Evolutionary conservation across 2,888 invertebrate species (phyloP).

Genomic region (Drosophila peninsularis): DNA sequence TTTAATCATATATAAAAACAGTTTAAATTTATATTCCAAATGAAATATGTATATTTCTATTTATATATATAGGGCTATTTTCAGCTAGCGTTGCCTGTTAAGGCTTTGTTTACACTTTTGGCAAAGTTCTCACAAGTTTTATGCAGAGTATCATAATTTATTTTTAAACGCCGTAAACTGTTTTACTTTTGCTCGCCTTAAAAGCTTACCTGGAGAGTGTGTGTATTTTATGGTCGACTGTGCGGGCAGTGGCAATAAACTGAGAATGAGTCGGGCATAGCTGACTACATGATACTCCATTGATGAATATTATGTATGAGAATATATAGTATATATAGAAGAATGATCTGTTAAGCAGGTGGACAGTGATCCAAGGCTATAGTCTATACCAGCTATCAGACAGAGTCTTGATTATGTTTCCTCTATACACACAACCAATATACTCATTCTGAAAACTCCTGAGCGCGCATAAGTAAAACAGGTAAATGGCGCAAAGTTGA

Average conservation of each 20-base stretch:
- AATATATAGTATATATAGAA: neutral
- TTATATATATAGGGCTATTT: neutral
- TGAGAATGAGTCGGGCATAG: neutral
- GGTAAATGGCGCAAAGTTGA: constrained; percentile 23
- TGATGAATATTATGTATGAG: neutral
- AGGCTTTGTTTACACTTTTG: neutral
- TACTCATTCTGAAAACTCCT: neutral
- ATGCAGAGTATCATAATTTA: constrained; percentile 5
- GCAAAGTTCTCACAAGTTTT: constrained; percentile 2
- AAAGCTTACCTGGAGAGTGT: neutral
- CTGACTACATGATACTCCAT: neutral
- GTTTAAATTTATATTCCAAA: neutral
- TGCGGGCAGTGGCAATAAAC: neutral
- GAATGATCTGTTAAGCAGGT: neutral
- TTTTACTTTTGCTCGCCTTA: neutral
- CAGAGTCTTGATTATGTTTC: too few relatives aligned
- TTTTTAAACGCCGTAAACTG: constrained; percentile 6
- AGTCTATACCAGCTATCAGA: too few relatives aligned
- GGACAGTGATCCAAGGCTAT: too few relatives aligned
- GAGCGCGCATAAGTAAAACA: constrained; percentile 2
- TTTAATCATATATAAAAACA: too few relatives aligned
- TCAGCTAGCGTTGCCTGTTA: neutral
- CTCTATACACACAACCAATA: neutral
- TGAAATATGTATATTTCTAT: neutral
- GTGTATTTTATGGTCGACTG: constrained; percentile 20